Percentiles rank a stretch among this genome's conserved stretches.
These are phyloP conservation scores for Mycetomoellerius zeteki DNA, from an alignment of 1,140 invertebrate genomes.

Conservation along the genomic window DNA sequence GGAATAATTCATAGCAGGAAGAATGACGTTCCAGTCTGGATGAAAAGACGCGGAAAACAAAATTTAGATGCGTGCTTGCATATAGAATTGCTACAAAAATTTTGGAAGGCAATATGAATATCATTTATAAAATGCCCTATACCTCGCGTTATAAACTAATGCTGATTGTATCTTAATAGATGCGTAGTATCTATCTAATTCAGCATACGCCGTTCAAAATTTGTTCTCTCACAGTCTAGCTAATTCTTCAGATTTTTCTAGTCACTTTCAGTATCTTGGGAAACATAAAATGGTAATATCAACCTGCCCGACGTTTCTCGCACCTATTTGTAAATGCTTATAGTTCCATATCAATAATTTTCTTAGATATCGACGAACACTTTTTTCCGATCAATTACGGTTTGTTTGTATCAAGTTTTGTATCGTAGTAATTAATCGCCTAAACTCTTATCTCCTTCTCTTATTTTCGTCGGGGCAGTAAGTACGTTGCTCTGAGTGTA, in stretches of 20 bases:
- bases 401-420: constrained; percentile 59
- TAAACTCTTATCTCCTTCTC: constrained; percentile 34
- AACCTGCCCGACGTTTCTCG: constrained; percentile 62
- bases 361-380: constrained; percentile 73
- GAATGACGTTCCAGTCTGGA: constrained; percentile 73
- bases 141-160: constrained; percentile 80
- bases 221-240: constrained; percentile 75
- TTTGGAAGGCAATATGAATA: constrained; percentile 82
- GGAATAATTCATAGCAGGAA: constrained; percentile 73
- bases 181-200: constrained; percentile 79
- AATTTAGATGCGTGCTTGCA: constrained; percentile 73
- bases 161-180: constrained; percentile 81
- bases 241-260: constrained; percentile 73
- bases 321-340: constrained; percentile 79
- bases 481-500: constrained; percentile 82
- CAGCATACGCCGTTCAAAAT: constrained; percentile 76
- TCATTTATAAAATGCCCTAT: constrained; percentile 82
- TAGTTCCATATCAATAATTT: constrained; percentile 68
- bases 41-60: constrained; percentile 67
- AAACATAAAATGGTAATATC: constrained; percentile 66
- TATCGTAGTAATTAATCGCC: constrained; percentile 58
- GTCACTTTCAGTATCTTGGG: constrained; percentile 71
- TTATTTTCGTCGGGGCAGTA: constrained; percentile 76
- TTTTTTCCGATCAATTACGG: constrained; percentile 67
- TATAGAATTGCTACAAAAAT: constrained; percentile 78